Base-by-base conservation (phyloP, 2,888 invertebrate species). In the Apeira syringaria region DNA sequence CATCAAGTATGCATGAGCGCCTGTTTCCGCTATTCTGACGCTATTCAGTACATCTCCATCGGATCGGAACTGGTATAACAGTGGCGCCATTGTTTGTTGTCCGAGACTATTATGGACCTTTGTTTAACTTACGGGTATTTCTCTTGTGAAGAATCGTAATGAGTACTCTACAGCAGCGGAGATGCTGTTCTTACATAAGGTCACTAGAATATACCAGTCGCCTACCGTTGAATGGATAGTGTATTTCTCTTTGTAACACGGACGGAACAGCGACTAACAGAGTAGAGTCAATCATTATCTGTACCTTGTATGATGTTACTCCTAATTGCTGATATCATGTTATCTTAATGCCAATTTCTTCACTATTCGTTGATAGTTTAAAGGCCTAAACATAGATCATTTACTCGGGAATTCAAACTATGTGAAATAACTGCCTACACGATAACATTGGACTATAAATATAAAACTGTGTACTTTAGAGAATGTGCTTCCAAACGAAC, bases 1-100 rank as follows among this genome's bases (percentile, higher is more conserved):
- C 69, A 77, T 80, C 70, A 78, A 69, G 69, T 75, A 74, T 75
- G 68, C 74, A 73, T 71, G 78, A 74, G 61, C 64, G 75, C 50
- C 60, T 64, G 68, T 64, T 75, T 78, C 79, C 77, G 74, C 31
- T 29, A 42, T 46, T 26, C 48, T 42, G 41, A 38, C 42, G 47
- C 30, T 48, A 45, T 47, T 44, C 49, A 20, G 30, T 39, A 59
- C 56, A 32, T 37, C 20, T 52, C 44, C 46, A 43, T 48, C 31
- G 47, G 38, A 56, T 51, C 49, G 48, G 45, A 56, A 56, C 49
- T 56, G 49, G 57, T 57, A 54, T 55, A 62, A 58, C 56, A 57
- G 56, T 37, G 30, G 32, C 42, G 41, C 48, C 43, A 48, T 47
- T 55, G 52, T 56, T 48, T 51, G 4, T 17, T 2, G 25, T 34